Base-by-base conservation (phyloP, 2,113 vertebrate genomes). In the Beaufortia kweichowensis region DNA sequence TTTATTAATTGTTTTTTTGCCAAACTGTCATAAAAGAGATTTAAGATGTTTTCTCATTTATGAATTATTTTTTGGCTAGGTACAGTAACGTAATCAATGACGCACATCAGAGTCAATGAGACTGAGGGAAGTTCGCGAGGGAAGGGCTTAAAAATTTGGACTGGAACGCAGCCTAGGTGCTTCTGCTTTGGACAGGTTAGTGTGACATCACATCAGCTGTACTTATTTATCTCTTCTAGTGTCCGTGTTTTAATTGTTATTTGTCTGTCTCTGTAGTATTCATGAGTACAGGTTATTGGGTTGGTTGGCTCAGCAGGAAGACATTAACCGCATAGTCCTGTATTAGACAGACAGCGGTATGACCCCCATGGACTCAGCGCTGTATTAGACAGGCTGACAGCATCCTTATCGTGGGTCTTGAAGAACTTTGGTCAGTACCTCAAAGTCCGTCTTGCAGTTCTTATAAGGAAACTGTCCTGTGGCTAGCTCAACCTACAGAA, bases 271-370 rank as follows among this genome's bases (percentile, higher is more conserved):
- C 2, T 78, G 0, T 67, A 99, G 97, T 89, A 94, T 98, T 82
- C 94, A 98, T 12, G 96, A 99, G 84, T 99, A 98, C 85, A 95
- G 96, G 19, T 91, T 99, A 55, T 98, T 95, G 0, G 95, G 95
- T 39, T 99, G 97, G 97, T 86, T 99, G 91, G 96, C 96, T 1
- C 97, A 99, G 90, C 96, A 99, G 83, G 97, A 99, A 85, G 97
- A 99, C 57, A 93, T 96, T 10, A 95, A 99, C 80, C 94, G 97
- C 56, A 98, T 99, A 0, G 96, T 99, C 48, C 91, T 99, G 10
- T 99, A 99, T 90, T 95, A 98, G 77, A 96, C 96, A 0, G 97
- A 99, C 80, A 85, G 80, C 28, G 94, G 86, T 11, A 92, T 99
- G 88, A 98, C 96, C 0, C n/a, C 95, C 96, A 0, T 98, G 97